These are phyloP conservation scores for Dexiosoma caninum DNA, from an alignment of 2,888 invertebrate species.

Conservation along the genomic window DNA sequence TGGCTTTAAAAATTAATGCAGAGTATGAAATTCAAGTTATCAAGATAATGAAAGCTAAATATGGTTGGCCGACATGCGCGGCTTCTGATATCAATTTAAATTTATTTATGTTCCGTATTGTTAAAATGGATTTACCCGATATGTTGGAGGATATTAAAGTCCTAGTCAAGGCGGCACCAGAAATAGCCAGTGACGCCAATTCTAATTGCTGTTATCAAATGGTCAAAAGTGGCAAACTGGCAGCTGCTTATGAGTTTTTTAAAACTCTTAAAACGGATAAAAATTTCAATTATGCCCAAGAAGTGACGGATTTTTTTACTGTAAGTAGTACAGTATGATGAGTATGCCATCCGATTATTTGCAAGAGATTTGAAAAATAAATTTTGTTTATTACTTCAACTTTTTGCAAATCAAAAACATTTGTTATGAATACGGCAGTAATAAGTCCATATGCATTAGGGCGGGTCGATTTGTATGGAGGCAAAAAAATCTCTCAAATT, in stretches of 20 bases:
- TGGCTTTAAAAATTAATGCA: constrained; percentile 74
- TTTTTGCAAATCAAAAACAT: too few species aligned
- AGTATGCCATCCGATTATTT: too few species aligned
- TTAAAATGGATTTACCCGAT: constrained; percentile 74
- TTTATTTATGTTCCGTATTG: constrained; percentile 74
- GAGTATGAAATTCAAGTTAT: constrained; percentile 77
- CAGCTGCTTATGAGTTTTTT: constrained; percentile 72
- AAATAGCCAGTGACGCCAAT: constrained; percentile 72
- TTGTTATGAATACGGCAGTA: too few species aligned
- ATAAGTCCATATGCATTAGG: too few species aligned
- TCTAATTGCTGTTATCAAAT: constrained; percentile 76
- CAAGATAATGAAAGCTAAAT: constrained; percentile 77
- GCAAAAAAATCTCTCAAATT: too few species aligned
- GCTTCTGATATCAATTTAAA: constrained; percentile 72
- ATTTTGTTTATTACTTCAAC: too few species aligned
- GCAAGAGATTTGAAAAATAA: too few species aligned
- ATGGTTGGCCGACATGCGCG: constrained; percentile 75
- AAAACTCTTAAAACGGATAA: constrained; percentile 69
- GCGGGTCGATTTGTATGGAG: too few species aligned
- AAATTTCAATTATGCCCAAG: constrained; percentile 66
- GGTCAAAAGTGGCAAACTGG: constrained; percentile 72
- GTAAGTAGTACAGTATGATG: constrained; percentile 62
- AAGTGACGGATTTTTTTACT: constrained; percentile 70
- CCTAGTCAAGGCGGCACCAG: constrained; percentile 73
- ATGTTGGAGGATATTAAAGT: constrained; percentile 75